Conservation (phyloP, 1,140 invertebrate genomes). For the Tetragonula clypearis region DNA sequence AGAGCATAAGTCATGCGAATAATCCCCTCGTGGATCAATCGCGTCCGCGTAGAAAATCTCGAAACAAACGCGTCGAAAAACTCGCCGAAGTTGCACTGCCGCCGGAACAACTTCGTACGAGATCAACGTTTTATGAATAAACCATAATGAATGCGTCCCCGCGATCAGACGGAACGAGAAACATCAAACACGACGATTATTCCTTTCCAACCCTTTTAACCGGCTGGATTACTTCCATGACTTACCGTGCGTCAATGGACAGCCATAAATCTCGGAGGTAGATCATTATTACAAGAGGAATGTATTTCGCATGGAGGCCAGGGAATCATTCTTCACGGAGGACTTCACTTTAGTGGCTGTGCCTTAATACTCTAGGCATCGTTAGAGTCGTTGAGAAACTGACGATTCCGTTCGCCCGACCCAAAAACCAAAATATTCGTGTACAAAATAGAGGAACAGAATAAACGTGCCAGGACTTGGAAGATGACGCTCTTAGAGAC, state of each 20-base stretch:
- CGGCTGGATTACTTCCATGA: slow-evolving; percentile 22
- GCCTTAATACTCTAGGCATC: neutral
- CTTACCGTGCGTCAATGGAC: slow-evolving; percentile 17
- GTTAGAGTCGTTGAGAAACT: neutral
- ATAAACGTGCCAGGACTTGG: neutral
- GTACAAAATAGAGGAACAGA: neutral
- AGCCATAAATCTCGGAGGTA: slow-evolving; percentile 39
- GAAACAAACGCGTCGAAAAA: slow-evolving; percentile 43
- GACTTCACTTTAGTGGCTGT: neutral
- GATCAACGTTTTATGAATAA: slow-evolving; percentile 61
- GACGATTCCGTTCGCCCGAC: neutral
- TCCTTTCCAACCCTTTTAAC: neutral
- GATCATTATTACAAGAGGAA: slow-evolving; percentile 6
- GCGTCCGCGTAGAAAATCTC: slow-evolving; percentile 16
- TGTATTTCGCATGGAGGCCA: neutral
- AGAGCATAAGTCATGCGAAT: neutral
- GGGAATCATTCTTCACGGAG: neutral
- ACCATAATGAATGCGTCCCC: slow-evolving; percentile 58
- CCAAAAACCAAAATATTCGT: slow-evolving; percentile 12
- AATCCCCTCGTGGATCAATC: neutral
- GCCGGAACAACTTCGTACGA: neutral
- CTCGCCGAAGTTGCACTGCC: slow-evolving; percentile 14
- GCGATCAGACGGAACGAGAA: slow-evolving; percentile 15
- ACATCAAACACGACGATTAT: neutral
- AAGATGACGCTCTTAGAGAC: neutral